Evolutionary conservation across 2,113 vertebrate species (phyloP).

Genomic region (Alligator sinensis): DNA sequence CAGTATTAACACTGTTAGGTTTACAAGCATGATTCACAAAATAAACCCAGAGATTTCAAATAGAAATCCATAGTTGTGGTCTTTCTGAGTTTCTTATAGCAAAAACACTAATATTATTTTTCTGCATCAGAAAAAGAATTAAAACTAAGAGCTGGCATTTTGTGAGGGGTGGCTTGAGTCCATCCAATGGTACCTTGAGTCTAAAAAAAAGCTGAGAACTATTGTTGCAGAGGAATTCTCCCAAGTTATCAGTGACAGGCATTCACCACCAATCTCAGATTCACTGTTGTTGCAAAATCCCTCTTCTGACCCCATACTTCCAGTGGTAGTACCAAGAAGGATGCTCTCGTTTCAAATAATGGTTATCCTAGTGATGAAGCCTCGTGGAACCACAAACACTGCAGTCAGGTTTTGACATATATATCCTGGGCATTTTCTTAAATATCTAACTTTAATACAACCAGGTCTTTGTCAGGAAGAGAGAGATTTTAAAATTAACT

Average conservation of each 20-base stretch:
- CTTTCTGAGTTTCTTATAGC: too few relatives aligned
- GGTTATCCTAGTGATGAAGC: not conserved
- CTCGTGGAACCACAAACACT: not conserved
- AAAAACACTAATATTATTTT: too few relatives aligned
- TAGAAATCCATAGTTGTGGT: too few relatives aligned
- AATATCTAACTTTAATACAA: not conserved
- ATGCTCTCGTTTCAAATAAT: not conserved
- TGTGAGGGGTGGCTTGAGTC: too few relatives aligned
- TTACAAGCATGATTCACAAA: too few relatives aligned
- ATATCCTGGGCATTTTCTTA: not conserved
- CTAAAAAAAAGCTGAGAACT: too few relatives aligned
- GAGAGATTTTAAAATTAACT: not conserved
- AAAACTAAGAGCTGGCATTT: too few relatives aligned
- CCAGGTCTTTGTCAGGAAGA: not conserved
- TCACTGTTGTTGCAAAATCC: not conserved
- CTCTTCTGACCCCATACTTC: not conserved
- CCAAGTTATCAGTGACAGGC: fast-evolving
- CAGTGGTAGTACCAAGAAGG: not conserved
- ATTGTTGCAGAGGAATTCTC: too few relatives aligned
- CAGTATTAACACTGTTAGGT: too few relatives aligned
- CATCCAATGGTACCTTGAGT: too few relatives aligned
- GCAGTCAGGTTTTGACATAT: not conserved
- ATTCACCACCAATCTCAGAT: not conserved
- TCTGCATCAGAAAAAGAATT: too few relatives aligned
- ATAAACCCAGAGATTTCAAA: too few relatives aligned